Evolutionary conservation across 2,888 invertebrate species (phyloP), one percentile per base, ranked within the genome.

Genomic region (Onthophagus sagittarius): DNA sequence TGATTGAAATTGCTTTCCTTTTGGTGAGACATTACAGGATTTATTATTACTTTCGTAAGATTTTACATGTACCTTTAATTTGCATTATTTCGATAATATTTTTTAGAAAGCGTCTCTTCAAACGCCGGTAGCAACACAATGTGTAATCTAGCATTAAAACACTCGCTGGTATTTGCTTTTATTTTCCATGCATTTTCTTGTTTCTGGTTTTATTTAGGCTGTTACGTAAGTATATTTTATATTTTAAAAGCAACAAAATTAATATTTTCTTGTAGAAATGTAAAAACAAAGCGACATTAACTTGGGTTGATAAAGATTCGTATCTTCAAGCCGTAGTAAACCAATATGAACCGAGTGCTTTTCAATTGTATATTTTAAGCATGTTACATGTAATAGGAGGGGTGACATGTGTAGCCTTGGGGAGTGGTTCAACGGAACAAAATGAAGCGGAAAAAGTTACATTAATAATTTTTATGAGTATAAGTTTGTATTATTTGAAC

Each of bases 401-500:
- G 0, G 67, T 73, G n/a, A 73, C 73, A 13, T 71, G 71, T 62
- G 73, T 73, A 33, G 73, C 73, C 71, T 62, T 74, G 9, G 74
- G 74, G 11, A 70, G 74, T 15, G 74, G 74, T 5, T 74, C 74
- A 5, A 69, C 74, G 5, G 31, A 69, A 23, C 14, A 62, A 72
- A 74, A 74, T 32, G 70, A 72, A 15, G 53, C 23, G 1, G 74
- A 74, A 65, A 74, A 74, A 32, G 6, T 53, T 5, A 65, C 69
- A 5, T 31, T 74, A 53, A 72, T 74, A 7, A 39, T 15, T 4
- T 64, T 74, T 1, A 74, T 74, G 74, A 63, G 71, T 4, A 53
- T 72, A 4, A 74, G 74, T 32, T 72, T 74, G 31, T 72, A 72
- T 11, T 74, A 74, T 53, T 72, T 74, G 62, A 70, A 74, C 15